Conservation (phyloP, 2,797 vertebrate genomes). For the Acrossocheilus wenchowensis region DNA sequence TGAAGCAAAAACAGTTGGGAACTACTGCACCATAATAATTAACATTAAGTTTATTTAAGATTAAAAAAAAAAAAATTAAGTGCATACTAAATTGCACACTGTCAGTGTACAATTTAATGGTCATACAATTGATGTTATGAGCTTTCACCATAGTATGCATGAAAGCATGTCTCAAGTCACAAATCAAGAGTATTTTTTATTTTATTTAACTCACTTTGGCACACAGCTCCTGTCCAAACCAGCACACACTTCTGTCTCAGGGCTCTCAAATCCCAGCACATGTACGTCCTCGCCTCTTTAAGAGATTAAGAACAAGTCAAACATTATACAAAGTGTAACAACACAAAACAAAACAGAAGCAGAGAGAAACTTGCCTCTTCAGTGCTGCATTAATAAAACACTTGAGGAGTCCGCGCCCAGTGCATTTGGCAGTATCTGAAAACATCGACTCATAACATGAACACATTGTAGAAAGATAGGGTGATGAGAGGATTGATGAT, state of each 20-base stretch:
- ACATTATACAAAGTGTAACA: not conserved
- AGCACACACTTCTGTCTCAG: constrained; percentile 73
- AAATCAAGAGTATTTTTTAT: not conserved
- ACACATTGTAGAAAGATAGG: not conserved
- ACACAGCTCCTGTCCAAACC: constrained; percentile 65
- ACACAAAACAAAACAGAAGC: not conserved
- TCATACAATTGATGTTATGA: not conserved
- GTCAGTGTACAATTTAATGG: not conserved
- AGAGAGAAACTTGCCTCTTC: constrained; percentile 70
- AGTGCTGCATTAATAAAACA: constrained; percentile 76
- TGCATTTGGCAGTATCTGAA: constrained; percentile 73
- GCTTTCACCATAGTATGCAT: not conserved
- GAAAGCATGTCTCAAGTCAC: not conserved
- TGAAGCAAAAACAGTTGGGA: not conserved
- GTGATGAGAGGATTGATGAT: no score
- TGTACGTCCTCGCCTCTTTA: constrained; percentile 79
- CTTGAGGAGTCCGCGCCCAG: constrained; percentile 75
- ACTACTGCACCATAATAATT: not conserved
- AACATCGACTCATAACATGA: constrained; percentile 5
- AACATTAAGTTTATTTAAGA: not conserved
- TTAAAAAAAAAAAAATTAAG: not conserved
- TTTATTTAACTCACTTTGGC: constrained; percentile 68
- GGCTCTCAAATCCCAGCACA: constrained; percentile 77
- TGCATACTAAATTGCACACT: not conserved
- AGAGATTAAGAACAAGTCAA: not conserved